Conservation (phyloP, 2,888 invertebrate species). For the Halictus ligatus region DNA sequence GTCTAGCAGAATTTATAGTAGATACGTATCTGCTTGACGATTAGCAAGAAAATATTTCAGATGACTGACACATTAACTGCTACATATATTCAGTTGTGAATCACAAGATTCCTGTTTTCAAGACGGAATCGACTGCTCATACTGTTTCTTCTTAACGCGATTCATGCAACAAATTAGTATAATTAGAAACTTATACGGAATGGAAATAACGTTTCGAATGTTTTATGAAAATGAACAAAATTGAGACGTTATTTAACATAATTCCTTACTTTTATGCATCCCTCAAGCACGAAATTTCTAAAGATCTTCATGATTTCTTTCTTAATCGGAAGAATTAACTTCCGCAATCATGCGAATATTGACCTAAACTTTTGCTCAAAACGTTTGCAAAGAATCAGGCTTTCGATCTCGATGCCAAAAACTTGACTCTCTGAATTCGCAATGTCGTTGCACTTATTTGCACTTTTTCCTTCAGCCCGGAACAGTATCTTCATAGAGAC, state of each 20-base stretch:
- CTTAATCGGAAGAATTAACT: not conserved
- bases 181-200: no score
- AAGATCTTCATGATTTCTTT: not conserved
- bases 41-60: not conserved
- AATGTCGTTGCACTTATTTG: no score
- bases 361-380: no score
- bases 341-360: no score
- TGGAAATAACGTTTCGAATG: not conserved
- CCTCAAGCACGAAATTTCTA: not conserved
- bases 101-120: not conserved
- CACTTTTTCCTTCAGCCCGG: no score
- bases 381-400: no score
- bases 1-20: not conserved
- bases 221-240: not conserved
- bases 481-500: no score
- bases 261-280: not conserved
- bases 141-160: not conserved
- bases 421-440: no score
- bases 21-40: slow-evolving; percentile 9
- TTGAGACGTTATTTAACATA: not conserved
- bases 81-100: not conserved
- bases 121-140: not conserved
- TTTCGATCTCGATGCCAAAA: no score
- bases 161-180: not conserved
- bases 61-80: not conserved